Evolutionary conservation across 1,140 invertebrate genomes (phyloP).

Genomic region (Orussus abietinus): DNA sequence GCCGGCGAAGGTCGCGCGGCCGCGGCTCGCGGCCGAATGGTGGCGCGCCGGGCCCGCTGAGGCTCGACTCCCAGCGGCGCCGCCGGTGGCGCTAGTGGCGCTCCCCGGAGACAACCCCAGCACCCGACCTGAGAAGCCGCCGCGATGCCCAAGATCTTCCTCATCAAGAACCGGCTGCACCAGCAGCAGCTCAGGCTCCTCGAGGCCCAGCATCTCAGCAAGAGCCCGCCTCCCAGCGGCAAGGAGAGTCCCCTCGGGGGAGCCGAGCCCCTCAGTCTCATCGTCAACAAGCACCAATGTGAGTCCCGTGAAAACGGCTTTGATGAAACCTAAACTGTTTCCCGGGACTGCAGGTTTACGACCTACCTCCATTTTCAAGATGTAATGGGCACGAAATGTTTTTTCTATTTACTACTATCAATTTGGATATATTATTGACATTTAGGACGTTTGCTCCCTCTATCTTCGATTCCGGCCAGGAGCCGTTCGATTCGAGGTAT

Average conservation of each 20-base stretch:
- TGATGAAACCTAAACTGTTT: no score
- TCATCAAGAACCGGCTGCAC: constrained; percentile 82
- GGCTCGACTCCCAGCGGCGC: constrained; percentile 25
- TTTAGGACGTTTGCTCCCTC: no score
- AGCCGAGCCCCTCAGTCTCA: constrained; percentile 49
- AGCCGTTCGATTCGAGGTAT: no score
- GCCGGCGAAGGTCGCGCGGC: constrained; percentile 17
- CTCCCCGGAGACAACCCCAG: constrained; percentile 8
- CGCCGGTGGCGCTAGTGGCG: constrained; percentile 22
- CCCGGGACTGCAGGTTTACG: no score
- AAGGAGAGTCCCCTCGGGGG: constrained; percentile 44
- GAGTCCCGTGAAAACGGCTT: constrained; percentile 37
- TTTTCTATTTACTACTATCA: no score
- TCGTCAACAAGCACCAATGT: constrained; percentile 52
- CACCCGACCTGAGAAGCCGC: not conserved
- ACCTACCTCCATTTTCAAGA: no score
- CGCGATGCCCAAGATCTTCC: constrained; percentile 84
- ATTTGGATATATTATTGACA: no score
- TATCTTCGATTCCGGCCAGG: no score
- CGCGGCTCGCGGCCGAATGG: constrained; percentile 14
- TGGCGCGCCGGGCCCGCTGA: constrained; percentile 11
- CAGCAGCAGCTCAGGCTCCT: constrained; percentile 79
- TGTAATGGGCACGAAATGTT: no score
- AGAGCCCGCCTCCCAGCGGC: constrained; percentile 42
- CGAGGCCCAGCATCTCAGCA: constrained; percentile 67